Evolutionary conservation across 2,113 vertebrate species (phyloP), one percentile per base, ranked within the genome.

Genomic region (Leiothrix lutea): DNA sequence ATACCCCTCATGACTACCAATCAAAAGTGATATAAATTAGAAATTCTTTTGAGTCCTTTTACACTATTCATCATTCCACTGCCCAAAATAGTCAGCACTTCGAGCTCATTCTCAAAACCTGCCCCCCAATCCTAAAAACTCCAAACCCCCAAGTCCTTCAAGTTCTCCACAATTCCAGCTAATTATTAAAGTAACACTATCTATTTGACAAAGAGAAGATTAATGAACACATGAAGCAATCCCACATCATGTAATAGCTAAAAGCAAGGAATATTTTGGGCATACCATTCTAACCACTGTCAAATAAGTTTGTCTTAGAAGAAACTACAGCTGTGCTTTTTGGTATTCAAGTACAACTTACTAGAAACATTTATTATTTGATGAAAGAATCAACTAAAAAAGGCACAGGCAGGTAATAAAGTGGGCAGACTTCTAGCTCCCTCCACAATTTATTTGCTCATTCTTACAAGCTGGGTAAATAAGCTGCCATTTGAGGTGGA

Each of bases 1-100:
- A 93, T 90, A 94, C 83, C 80, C 80, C 86, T 88, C 86, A 70
- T 93, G 88, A 93, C 82, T 96, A 93, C 94, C 88, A 93, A 95
- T 95, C 88, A 95, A 81, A 95, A 93, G 80, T 56, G 51, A 86
- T 93, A 90, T 92, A 90, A 94, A 90, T 92, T 93, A 92, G 82
- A 93, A 91, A 78, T 78, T 84, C 44, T 86, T 96, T 79, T 78
- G 72, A 90, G 81, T 78, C 31, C 12, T 92, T 77, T 64, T 86
- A 60, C 56, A 60, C 73, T 79, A 86, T 88, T 92, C 95, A 78
- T 95, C 86, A 84, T 86, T 94, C 60, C 17, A 69, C 23, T 90
- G 48, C 56, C 75, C 72, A 83, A 96, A 88, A 83, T 45, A 74
- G 40, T 92, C 79, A 80, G 60, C 33, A 33, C 44, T 90, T 92